phyloP scores from a whole-genome alignment of 1,140 invertebrate genomes.

The Chrysomallon squamiferum region DNA sequence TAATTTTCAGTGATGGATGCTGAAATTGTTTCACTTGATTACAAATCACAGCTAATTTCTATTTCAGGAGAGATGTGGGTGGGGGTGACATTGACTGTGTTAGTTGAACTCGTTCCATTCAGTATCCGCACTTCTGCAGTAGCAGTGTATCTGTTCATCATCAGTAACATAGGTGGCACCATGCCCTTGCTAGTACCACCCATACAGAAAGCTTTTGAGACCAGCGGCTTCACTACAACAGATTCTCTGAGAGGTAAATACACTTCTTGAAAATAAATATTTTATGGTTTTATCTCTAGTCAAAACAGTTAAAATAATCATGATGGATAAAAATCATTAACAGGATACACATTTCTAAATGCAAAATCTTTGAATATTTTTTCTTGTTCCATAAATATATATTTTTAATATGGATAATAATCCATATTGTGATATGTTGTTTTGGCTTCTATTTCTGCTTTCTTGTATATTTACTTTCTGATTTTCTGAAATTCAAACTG shows the following conservation, averaged over 20 bases:
- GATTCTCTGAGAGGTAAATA: conserved; percentile 48
- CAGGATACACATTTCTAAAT: background rate
- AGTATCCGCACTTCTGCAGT: conserved; percentile 51
- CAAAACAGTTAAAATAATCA: background rate
- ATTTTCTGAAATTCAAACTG: no score
- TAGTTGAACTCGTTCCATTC: conserved; percentile 56
- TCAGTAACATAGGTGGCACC: conserved; percentile 61
- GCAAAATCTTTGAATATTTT: background rate
- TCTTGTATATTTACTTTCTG: no score
- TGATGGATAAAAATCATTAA: background rate
- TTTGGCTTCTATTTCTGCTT: no score
- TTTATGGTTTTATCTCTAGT: background rate
- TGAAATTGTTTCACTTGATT: no score
- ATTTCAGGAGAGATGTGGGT: conserved; percentile 63
- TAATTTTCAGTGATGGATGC: no score
- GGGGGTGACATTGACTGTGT: conserved; percentile 52
- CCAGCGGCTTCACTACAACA: conserved; percentile 23
- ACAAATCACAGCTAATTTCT: no score
- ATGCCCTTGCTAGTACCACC: conserved; percentile 55
- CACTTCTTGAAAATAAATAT: background rate
- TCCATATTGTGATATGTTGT: background rate
- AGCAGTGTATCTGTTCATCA: conserved; percentile 61
- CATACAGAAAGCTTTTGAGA: conserved; percentile 39
- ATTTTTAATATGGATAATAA: background rate
- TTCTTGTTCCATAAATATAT: background rate